These are phyloP conservation scores for Mythimna impura DNA, from an alignment of 2,888 invertebrate species.

Conservation along the genomic window DNA sequence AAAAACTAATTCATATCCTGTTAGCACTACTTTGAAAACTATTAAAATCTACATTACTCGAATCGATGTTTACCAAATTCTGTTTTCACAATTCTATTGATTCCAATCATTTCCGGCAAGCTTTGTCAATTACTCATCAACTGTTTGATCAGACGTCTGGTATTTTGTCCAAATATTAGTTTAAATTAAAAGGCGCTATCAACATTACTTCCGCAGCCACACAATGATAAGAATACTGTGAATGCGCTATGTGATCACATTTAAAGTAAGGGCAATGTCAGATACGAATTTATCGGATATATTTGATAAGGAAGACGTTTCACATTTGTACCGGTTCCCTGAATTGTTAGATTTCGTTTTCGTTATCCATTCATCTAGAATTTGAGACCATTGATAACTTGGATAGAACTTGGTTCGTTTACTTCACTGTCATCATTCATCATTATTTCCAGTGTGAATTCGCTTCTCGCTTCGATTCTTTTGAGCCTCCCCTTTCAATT, in stretches of 20 bases:
- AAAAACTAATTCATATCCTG: neutral
- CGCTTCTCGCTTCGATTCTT: neutral
- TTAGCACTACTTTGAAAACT: neutral
- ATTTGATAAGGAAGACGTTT: conserved; percentile 72
- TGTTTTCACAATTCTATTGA: conserved; percentile 20
- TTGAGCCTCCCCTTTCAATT: neutral
- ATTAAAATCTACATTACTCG: too few relatives aligned
- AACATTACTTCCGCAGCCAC: conserved; percentile 78
- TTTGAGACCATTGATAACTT: conserved; percentile 12
- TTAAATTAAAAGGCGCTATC: conserved; percentile 61
- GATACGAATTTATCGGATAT: conserved; percentile 81
- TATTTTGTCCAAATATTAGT: conserved; percentile 62
- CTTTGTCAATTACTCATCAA: conserved; percentile 54
- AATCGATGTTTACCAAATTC: conserved; percentile 18
- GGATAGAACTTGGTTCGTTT: neutral
- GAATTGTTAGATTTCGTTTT: conserved; percentile 47
- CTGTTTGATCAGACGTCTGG: conserved; percentile 53
- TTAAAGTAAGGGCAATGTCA: conserved; percentile 85
- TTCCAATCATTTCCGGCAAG: conserved; percentile 44
- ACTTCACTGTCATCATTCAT: conserved; percentile 1
- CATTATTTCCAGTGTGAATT: neutral
- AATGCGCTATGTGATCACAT: conserved; percentile 70
- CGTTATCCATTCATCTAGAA: conserved; percentile 47
- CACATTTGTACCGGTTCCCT: conserved; percentile 63
- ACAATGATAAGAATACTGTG: conserved; percentile 79